Base-by-base conservation (phyloP, 2,797 vertebrate genomes). In the Ibycter americanus region DNA sequence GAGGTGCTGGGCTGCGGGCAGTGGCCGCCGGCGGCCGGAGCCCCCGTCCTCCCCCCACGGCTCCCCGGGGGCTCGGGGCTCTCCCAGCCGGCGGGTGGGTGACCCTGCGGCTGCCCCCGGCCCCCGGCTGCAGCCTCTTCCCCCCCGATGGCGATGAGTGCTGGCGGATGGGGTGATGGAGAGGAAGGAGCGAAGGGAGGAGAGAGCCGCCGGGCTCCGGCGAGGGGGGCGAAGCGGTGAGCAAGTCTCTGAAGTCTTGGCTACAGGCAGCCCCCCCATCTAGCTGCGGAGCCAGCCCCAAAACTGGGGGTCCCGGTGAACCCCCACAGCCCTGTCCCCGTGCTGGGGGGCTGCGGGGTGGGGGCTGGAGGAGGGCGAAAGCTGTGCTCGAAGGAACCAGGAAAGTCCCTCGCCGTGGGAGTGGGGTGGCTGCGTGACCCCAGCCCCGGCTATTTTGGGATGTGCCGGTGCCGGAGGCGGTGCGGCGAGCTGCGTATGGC, bases 111-210 rank as follows among this genome's bases (percentile, higher is more conserved):
- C 92, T 46, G 82, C 66, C 73, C 82, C 85, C 7, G n/a, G 73
- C 78, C 86, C 80, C 4, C 18, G 34, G 82, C 13, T n/a, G 94
- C 91, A 65, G 81, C 95, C 92, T 96, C 97, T 97, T 96, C 89
- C 94, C 95, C 88, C 87, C 23, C 76, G 46, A 96, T 94, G 97
- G 93, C 62, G 97, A 95, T 93, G 95, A 88, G 92, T 19, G 67
- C 84, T 88, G 93, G 91, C 17, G 6, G 93, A 97, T 93, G 96
- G 44, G 88, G 61, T 89, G 94, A 96, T 94, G 94, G 87, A 95
- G 88, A 85, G 74, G 77, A 86, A 89, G 88, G 87, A 94, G 91
- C 32, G 11, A 52, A 74, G 89, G 90, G 92, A 91, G 84, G 94
- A 56, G 61, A 31, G 93, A 89, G 92, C 70, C 4, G 58, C 90